These are phyloP conservation scores for Calypte anna DNA, from an alignment of 2,113 vertebrate genomes.

Conservation along the genomic window DNA sequence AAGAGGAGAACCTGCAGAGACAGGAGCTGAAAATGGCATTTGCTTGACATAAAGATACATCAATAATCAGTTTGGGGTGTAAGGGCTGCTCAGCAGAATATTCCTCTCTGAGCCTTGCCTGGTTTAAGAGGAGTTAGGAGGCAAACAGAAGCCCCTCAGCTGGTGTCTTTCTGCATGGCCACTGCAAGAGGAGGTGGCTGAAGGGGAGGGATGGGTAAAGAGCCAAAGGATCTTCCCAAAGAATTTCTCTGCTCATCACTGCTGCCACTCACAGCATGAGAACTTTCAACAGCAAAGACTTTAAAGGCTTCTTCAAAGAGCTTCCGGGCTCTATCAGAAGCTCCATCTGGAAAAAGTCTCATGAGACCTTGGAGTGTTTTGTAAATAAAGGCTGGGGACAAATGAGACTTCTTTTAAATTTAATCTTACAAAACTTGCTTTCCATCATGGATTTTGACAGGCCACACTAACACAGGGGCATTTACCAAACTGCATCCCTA, in stretches of 20 bases:
- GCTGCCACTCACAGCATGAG: background rate
- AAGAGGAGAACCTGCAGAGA: conserved; percentile 25
- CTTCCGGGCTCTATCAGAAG: background rate
- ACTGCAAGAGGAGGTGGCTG: background rate
- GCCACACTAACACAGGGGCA: background rate
- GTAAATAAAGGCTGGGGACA: conserved; percentile 51
- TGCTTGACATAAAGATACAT: background rate
- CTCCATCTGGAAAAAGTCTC: conserved; percentile 53
- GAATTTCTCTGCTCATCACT: background rate
- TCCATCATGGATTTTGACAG: background rate
- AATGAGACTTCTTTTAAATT: conserved; percentile 9
- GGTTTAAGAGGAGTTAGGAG: background rate
- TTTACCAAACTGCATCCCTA: conserved; percentile 10
- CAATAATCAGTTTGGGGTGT: background rate
- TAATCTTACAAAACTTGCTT: conserved; percentile 28
- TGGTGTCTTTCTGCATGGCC: background rate
- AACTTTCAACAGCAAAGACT: background rate
- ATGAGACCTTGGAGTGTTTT: conserved; percentile 23
- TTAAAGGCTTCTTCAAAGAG: conserved; percentile 47
- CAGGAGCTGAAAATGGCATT: background rate
- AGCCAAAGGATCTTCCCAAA: background rate
- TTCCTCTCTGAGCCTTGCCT: background rate
- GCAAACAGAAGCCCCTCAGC: background rate
- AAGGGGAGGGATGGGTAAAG: background rate
- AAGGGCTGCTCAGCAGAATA: background rate